Evolutionary conservation across 1,140 invertebrate species (phyloP).

Genomic region (Polypedilum vanderplanki): DNA sequence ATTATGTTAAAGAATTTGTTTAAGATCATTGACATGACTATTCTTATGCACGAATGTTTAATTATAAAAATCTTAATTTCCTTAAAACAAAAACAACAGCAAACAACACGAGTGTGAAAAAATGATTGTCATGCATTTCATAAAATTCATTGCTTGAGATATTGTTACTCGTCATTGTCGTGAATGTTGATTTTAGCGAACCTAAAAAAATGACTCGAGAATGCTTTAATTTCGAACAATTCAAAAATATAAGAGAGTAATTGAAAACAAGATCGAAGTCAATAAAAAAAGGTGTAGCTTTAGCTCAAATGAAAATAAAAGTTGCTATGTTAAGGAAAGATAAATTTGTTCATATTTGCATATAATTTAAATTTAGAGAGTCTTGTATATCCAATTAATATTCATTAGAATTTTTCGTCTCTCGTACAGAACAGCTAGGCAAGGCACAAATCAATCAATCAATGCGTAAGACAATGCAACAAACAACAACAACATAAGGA

Average conservation of each 20-base stretch:
- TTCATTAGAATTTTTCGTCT: background rate
- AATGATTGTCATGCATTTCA: too few species aligned
- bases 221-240: background rate
- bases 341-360: conserved; percentile 6
- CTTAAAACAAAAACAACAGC: too few species aligned
- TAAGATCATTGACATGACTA: too few species aligned
- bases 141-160: too few species aligned
- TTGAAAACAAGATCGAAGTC: background rate
- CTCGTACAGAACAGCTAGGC: background rate
- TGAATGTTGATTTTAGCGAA: background rate
- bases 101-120: too few species aligned
- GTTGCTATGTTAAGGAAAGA: background rate
- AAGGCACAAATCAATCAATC: conserved; percentile 4
- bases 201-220: background rate
- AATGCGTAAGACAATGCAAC: background rate
- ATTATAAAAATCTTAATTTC: too few species aligned
- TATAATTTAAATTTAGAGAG: conserved; percentile 13
- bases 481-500: too few species aligned
- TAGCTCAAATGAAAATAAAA: background rate
- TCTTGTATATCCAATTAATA: background rate
- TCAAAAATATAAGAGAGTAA: background rate
- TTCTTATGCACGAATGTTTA: too few species aligned
- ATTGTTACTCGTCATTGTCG: too few species aligned
- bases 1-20: too few species aligned
- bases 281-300: too few species aligned